Base-by-base conservation (phyloP, 1,140 invertebrate species). In the Drosophila nikananu region DNA sequence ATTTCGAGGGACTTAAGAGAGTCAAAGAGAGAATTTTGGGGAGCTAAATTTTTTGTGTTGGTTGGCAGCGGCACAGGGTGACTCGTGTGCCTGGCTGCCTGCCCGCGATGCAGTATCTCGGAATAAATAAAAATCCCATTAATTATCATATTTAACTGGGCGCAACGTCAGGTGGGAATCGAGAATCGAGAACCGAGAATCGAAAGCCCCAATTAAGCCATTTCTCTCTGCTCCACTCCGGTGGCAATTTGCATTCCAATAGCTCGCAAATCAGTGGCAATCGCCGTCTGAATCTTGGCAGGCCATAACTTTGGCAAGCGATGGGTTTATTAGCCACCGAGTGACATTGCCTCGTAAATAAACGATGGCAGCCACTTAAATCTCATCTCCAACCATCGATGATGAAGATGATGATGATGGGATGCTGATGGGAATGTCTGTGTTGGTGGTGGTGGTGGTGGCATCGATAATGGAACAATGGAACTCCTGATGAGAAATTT, bases 241-340 rank as follows among this genome's bases (percentile, higher is more conserved):
- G 30, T n/a, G 41, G 74, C 64, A 68, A 77, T 77, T 77, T 77
- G 74, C 74, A 77, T 72, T 52, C 39, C 39, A 79, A 64, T 79
- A 30, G 58, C 25, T 49, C 42, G 35, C 73, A 77, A 71, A 49
- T 64, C 67, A 52, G 63, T 37, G 54, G 21, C 32, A 42, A 49
- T 44, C 35, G 23, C 59, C 42, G 54, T 51, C 81, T 27, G 62
- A 81, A 77, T 68, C 59, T 68, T 62, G 77, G 49, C 78, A 86
- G 57, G 67, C 71, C 57, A 83, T 83, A 77, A 77, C 73, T 67
- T 80, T 61, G 42, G 52, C 59, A 64, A 63, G 42, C 73, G 84
- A 87, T 80, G 84, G 76, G 77, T 89, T 89, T 87, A 89, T 87
- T 89, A 87, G 84, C 72, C 80, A 77, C 48, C 54, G 41, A 70